Evolutionary conservation across 1,140 invertebrate genomes (phyloP).

Genomic region (Sycophila sp.): DNA sequence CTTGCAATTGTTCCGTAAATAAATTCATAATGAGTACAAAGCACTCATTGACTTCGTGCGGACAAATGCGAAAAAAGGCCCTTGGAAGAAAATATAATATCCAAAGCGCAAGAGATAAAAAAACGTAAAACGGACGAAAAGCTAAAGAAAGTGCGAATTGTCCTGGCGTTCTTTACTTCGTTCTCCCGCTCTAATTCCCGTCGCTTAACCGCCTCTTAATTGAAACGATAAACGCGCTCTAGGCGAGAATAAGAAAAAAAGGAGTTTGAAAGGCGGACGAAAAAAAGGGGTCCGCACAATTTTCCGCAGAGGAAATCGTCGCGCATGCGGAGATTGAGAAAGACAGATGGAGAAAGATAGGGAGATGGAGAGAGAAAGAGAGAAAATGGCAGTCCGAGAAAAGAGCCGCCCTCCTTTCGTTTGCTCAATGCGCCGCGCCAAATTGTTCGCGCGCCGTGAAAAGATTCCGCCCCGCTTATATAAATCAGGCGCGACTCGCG

Average conservation of each 20-base stretch:
- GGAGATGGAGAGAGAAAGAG: background rate
- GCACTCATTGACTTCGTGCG: background rate
- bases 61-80: background rate
- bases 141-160: background rate
- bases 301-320: background rate
- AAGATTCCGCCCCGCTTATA: background rate
- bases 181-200: constrained; percentile 19
- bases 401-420: too few relatives aligned
- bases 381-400: background rate
- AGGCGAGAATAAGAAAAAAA: background rate
- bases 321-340: background rate
- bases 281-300: background rate
- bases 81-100: too few relatives aligned
- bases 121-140: background rate
- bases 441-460: background rate
- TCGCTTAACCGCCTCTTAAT: constrained; percentile 15
- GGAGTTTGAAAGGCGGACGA: background rate
- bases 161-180: background rate
- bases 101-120: too few relatives aligned
- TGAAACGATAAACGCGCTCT: constrained; percentile 18
- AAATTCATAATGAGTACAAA: constrained; percentile 24
- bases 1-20: background rate
- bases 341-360: background rate
- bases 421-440: background rate
- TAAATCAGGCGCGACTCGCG: constrained; percentile 5